These are phyloP conservation scores for Neotoma lepida DNA, from an alignment of 2,113 vertebrate genomes.

Conservation along the genomic window DNA sequence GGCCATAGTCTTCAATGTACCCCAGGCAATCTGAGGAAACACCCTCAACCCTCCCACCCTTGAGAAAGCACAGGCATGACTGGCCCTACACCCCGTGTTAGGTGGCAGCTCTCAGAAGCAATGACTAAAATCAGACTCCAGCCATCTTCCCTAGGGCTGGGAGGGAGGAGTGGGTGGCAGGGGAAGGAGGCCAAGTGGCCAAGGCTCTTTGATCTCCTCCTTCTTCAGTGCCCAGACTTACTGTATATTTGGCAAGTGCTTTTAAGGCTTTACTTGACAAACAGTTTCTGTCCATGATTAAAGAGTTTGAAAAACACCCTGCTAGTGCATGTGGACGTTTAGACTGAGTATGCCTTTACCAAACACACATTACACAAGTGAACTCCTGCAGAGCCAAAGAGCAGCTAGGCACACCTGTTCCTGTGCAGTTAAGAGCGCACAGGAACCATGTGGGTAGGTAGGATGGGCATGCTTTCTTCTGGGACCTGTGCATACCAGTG, in stretches of 20 bases:
- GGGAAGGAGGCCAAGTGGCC: not conserved
- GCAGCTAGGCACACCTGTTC: not conserved
- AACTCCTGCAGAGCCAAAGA: not conserved
- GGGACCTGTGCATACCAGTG: not conserved
- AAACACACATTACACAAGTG: not conserved
- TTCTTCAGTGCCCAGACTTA: not conserved
- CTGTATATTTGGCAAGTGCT: not conserved
- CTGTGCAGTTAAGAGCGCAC: not conserved
- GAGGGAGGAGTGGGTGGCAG: not conserved
- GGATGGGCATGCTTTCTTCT: not conserved
- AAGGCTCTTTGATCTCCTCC: not conserved
- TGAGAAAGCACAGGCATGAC: not conserved
- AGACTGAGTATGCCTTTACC: not conserved
- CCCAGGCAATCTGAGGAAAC: not conserved
- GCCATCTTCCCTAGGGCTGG: not conserved
- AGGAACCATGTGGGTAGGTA: not conserved
- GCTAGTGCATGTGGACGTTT: not conserved
- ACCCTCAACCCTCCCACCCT: not conserved
- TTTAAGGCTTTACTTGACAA: conserved; percentile 34
- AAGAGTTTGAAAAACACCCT: conserved; percentile 48
- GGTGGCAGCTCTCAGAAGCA: not conserved
- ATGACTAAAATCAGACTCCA: not conserved
- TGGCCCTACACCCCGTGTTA: not conserved
- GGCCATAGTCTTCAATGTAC: not conserved
- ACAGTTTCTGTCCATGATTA: conserved; percentile 22